These are phyloP conservation scores for Pseudochirops cupreus DNA, from an alignment of 2,797 vertebrate species.

Conservation along the genomic window DNA sequence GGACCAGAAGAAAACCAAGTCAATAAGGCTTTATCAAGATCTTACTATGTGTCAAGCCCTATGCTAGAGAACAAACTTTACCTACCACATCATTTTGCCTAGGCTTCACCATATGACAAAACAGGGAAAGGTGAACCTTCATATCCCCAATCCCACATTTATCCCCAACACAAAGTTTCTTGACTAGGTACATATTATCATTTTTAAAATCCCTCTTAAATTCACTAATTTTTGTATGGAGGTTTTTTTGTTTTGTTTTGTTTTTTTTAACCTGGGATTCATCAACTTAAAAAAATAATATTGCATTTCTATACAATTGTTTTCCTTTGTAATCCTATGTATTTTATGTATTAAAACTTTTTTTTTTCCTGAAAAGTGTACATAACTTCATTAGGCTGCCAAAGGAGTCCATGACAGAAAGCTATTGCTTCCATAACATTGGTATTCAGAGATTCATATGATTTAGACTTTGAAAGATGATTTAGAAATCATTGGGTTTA, in stretches of 20 bases:
- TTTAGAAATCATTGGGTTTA: background rate
- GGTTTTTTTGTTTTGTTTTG: too few relatives aligned
- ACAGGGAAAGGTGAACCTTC: background rate
- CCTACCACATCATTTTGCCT: constrained; percentile 10
- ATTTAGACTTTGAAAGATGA: background rate
- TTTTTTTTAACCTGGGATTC: background rate
- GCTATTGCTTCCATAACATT: background rate
- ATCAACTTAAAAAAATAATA: background rate
- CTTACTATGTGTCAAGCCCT: background rate
- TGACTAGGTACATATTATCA: background rate
- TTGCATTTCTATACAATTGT: background rate
- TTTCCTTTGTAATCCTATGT: background rate
- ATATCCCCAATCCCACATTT: background rate
- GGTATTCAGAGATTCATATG: background rate
- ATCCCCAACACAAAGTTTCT: background rate
- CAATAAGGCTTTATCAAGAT: background rate
- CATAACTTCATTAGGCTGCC: background rate
- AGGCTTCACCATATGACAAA: background rate
- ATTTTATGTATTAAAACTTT: background rate
- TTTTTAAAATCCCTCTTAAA: background rate
- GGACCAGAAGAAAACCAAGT: background rate
- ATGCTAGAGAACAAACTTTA: background rate
- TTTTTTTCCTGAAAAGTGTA: background rate
- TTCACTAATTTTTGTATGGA: background rate
- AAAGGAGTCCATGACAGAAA: background rate